Evolutionary conservation across 2,888 invertebrate species (phyloP).

Genomic region (Priocnemis perturbator): DNA sequence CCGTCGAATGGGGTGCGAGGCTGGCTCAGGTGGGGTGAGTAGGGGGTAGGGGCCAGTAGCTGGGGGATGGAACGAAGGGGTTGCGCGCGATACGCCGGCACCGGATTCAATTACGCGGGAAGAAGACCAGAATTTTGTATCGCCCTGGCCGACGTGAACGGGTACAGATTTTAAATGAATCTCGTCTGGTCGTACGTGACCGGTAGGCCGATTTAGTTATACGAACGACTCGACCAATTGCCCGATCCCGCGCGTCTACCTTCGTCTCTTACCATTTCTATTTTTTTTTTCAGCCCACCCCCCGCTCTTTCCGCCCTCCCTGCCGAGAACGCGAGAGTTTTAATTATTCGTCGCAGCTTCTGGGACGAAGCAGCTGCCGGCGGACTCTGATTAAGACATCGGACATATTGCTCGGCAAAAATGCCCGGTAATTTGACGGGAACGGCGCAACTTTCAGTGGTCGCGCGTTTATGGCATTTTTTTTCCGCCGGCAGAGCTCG

Average conservation of each 20-base stretch:
- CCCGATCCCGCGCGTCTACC: slow-evolving; percentile 18
- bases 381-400: too few species aligned
- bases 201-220: slow-evolving; percentile 49
- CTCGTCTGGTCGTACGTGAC: slow-evolving; percentile 47
- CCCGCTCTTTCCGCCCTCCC: too few species aligned
- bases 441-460: too few species aligned
- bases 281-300: slow-evolving; percentile 1
- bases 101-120: slow-evolving; percentile 46
- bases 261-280: background rate
- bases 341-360: too few species aligned
- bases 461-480: too few species aligned
- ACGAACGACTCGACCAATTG: slow-evolving; percentile 43
- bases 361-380: too few species aligned
- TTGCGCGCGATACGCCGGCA: slow-evolving; percentile 23
- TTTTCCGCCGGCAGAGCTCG: too few species aligned
- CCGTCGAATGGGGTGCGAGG: slow-evolving; percentile 13
- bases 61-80: background rate
- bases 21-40: background rate
- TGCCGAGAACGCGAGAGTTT: too few species aligned
- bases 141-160: slow-evolving; percentile 29
- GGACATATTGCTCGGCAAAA: too few species aligned
- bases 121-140: slow-evolving; percentile 51
- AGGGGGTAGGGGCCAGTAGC: background rate
- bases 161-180: slow-evolving; percentile 50
- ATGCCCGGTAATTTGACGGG: too few species aligned